Percentiles rank a stretch among this genome's conserved stretches.
Evolutionary conservation across 2,888 invertebrate species (phyloP).

Genomic region (Drosophila lacicola): DNA sequence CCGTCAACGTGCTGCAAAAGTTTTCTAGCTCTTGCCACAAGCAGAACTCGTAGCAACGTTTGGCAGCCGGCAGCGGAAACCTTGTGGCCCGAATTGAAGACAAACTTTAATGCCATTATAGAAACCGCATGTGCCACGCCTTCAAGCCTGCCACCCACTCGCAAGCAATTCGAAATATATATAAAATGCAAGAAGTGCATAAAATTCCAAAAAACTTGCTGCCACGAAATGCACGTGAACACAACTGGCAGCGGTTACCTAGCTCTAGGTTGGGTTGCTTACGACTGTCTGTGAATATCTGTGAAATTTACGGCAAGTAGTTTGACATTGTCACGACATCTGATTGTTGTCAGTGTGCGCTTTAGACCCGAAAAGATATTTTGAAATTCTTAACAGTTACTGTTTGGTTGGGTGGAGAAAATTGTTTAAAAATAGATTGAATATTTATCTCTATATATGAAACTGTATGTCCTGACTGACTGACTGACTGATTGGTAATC

Average conservation of each 20-base stretch:
- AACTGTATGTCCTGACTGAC: no score
- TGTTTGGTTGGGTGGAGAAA: no score
- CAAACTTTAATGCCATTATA: slow-evolving; percentile 23
- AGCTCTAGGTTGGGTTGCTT: not conserved
- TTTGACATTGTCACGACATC: slow-evolving; percentile 5
- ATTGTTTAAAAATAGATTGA: no score
- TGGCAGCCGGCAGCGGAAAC: slow-evolving; percentile 4
- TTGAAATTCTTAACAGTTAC: not conserved
- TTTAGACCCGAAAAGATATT: slow-evolving; percentile 5
- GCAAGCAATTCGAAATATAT: slow-evolving; percentile 15
- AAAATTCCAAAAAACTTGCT: slow-evolving; percentile 43
- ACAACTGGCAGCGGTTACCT: slow-evolving; percentile 3
- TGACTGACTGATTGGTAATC: no score
- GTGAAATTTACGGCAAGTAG: not conserved
- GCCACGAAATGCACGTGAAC: slow-evolving; percentile 21
- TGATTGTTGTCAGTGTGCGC: slow-evolving; percentile 2
- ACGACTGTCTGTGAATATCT: not conserved
- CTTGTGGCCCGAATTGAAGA: slow-evolving; percentile 26
- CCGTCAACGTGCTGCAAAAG: slow-evolving; percentile 9
- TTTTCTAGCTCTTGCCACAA: slow-evolving; percentile 25
- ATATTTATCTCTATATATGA: no score
- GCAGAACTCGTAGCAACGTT: slow-evolving; percentile 4
- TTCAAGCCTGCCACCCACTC: not conserved
- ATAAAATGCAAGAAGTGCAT: slow-evolving; percentile 44
- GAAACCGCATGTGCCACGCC: slow-evolving; percentile 24